Conservation (phyloP, 2,797 vertebrate genomes). For the Sarcoramphus papa region DNA sequence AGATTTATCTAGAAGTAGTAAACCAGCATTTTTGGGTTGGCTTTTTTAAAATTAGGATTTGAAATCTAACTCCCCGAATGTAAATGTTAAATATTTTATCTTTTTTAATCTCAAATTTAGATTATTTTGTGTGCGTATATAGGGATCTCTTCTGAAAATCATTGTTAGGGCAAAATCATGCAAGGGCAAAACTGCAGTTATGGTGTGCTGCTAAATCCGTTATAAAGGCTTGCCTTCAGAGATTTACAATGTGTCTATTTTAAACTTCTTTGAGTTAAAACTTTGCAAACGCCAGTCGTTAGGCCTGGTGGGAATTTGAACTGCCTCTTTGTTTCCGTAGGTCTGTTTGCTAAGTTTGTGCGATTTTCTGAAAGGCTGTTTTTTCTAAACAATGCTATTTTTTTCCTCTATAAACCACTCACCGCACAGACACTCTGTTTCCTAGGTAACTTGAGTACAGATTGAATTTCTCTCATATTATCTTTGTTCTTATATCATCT, state of each 20-base stretch:
- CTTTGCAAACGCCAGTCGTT: background rate
- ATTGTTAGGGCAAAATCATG: background rate
- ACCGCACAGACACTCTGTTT: conserved; percentile 39
- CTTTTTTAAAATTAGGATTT: background rate
- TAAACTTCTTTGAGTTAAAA: background rate
- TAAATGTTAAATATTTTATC: background rate
- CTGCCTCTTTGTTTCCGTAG: background rate
- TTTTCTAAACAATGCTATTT: conserved; percentile 49
- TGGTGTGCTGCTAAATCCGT: background rate
- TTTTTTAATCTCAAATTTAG: background rate
- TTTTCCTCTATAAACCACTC: background rate
- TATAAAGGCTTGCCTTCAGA: background rate
- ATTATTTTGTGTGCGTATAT: background rate
- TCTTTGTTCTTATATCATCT: conserved; percentile 37
- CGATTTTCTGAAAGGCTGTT: conserved; percentile 21
- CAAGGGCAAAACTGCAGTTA: background rate
- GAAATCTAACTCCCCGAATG: background rate
- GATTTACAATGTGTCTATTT: conserved; percentile 12
- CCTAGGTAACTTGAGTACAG: conserved; percentile 60
- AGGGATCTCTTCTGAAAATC: background rate
- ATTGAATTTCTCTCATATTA: conserved; percentile 54
- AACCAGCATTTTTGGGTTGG: background rate
- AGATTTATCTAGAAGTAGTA: background rate
- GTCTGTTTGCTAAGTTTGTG: conserved; percentile 41
- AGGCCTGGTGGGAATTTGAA: conserved; percentile 14